A percentile compares a stretch with the other conserved stretches of the same genome.
phyloP scores from a whole-genome alignment of 1,140 invertebrate species.

The Cephus cinctus region DNA sequence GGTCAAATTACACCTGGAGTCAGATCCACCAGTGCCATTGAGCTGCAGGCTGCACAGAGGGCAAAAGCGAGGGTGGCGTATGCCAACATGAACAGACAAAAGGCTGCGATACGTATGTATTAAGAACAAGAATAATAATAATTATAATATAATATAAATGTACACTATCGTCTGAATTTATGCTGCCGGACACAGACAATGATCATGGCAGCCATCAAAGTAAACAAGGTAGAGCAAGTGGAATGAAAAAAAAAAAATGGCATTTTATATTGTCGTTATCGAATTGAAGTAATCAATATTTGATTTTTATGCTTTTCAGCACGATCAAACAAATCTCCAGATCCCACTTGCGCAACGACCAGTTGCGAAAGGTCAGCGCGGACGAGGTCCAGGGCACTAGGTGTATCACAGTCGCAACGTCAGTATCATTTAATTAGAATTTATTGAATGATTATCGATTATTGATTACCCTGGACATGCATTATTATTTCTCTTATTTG shows the following conservation, averaged over 20 bases:
- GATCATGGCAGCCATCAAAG: conserved; percentile 29
- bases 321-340: conserved; percentile 62
- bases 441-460: no score
- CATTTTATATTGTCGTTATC: no score
- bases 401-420: conserved; percentile 90
- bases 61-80: conserved; percentile 80
- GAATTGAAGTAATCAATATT: conserved; percentile 4
- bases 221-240: conserved; percentile 31
- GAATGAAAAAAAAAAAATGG: no score
- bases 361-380: conserved; percentile 68
- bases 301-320: conserved; percentile 51
- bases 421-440: conserved; percentile 56
- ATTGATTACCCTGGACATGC: no score
- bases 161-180: conserved; percentile 9
- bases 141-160: conserved; percentile 1
- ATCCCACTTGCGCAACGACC: conserved; percentile 44
- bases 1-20: conserved; percentile 54
- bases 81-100: conserved; percentile 72
- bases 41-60: conserved; percentile 83
- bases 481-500: no score
- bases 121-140: not conserved
- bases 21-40: conserved; percentile 90
- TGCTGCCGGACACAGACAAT: conserved; percentile 32
- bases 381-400: conserved; percentile 63
- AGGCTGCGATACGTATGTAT: conserved; percentile 76